Evolutionary conservation across 35 echinoderm and acorn worm genomes (phyloP).

Genomic region (Lytechinus variegatus): DNA sequence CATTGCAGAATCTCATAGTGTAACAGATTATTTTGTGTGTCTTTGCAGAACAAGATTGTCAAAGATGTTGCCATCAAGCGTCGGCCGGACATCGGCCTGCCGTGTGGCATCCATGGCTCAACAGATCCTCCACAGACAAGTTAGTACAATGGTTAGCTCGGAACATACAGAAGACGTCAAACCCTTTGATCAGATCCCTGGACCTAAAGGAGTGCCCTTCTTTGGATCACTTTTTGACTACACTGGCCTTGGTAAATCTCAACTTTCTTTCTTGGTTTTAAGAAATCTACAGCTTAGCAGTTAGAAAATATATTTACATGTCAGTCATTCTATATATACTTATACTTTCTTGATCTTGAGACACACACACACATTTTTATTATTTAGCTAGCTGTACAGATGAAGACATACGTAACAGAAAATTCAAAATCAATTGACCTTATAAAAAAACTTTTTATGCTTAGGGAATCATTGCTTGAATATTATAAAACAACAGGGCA

Average conservation of each 20-base stretch:
- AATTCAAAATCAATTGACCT: too few relatives aligned
- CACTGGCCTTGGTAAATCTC: slow-evolving; percentile 73
- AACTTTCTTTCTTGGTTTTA: neutral
- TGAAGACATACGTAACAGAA: too few relatives aligned
- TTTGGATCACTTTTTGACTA: slow-evolving; percentile 92
- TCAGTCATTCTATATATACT: neutral
- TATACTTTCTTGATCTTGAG: neutral
- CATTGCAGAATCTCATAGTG: neutral
- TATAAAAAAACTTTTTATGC: too few relatives aligned
- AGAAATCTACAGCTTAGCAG: neutral
- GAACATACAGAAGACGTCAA: slow-evolving; percentile 52
- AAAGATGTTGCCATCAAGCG: slow-evolving; percentile 27
- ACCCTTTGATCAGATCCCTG: slow-evolving; percentile 85
- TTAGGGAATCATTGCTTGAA: too few relatives aligned
- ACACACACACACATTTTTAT: too few relatives aligned
- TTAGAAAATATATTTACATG: neutral
- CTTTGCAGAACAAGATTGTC: neutral
- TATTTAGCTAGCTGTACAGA: too few relatives aligned
- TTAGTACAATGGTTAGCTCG: neutral
- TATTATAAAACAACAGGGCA: too few relatives aligned
- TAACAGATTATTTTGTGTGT: neutral
- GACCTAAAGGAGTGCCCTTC: slow-evolving; percentile 87
- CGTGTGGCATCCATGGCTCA: slow-evolving; percentile 21
- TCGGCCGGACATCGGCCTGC: slow-evolving; percentile 48
- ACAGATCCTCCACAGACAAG: slow-evolving; percentile 19